Conservation (phyloP, 1,140 invertebrate genomes). For the Drosophila novamexicana region DNA sequence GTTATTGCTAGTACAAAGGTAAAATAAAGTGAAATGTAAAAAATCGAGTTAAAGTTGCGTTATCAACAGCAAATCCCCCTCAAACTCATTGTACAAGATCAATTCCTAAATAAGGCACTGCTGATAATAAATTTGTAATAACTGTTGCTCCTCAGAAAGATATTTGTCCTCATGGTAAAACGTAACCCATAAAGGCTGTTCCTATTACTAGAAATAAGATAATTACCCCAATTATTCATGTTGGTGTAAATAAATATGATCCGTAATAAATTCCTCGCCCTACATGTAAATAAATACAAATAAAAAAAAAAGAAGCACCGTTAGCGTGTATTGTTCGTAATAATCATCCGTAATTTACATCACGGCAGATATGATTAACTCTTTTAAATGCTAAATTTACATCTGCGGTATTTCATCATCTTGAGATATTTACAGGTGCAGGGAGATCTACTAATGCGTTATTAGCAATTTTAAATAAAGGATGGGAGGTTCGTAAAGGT, state of each 20-base stretch:
- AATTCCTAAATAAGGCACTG: constrained; percentile 87
- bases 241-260: constrained; percentile 83
- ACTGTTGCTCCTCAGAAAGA: constrained; percentile 85
- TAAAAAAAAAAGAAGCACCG: constrained; percentile 86
- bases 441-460: constrained; percentile 86
- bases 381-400: constrained; percentile 86
- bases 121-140: constrained; percentile 88
- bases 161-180: constrained; percentile 90
- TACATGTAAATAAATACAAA: constrained; percentile 64
- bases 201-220: constrained; percentile 87
- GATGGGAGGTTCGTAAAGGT: constrained; percentile 70
- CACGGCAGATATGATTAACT: constrained; percentile 85
- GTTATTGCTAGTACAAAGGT: too few relatives aligned
- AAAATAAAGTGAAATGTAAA: constrained; percentile 89
- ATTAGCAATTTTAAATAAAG: constrained; percentile 80
- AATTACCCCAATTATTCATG: constrained; percentile 86
- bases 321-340: constrained; percentile 85
- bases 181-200: constrained; percentile 89
- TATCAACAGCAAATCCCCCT: too few relatives aligned
- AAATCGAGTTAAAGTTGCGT: constrained; percentile 85
- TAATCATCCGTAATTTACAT: constrained; percentile 81
- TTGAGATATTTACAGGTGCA: constrained; percentile 85
- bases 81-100: constrained; percentile 87
- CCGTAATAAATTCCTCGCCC: constrained; percentile 39
- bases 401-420: constrained; percentile 84